Conservation (phyloP, 2,113 vertebrate genomes). For the Erythrolamprus reginae region DNA sequence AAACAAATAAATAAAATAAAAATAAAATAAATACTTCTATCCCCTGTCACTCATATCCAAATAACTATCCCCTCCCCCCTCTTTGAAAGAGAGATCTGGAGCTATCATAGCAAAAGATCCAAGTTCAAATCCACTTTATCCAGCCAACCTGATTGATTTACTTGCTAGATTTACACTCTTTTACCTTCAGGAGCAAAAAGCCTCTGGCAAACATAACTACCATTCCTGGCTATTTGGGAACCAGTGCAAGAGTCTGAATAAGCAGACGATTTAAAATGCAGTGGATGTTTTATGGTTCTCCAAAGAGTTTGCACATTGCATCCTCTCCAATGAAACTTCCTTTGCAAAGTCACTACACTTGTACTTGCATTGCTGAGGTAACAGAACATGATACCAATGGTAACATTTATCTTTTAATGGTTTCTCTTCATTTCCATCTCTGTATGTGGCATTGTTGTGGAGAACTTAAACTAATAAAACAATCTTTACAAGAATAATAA, state of each 20-base stretch:
- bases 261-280: background rate
- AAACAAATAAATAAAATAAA: no score
- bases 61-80: background rate
- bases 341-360: slow-evolving; percentile 2
- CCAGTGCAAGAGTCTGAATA: background rate
- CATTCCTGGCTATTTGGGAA: background rate
- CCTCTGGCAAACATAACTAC: background rate
- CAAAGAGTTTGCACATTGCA: background rate
- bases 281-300: background rate
- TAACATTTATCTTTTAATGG: slow-evolving; percentile 1
- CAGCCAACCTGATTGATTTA: background rate
- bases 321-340: background rate
- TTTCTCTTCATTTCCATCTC: background rate
- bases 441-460: background rate
- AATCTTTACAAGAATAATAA: background rate
- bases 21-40: no score
- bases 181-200: background rate
- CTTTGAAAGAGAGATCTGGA: background rate
- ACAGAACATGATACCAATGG: background rate
- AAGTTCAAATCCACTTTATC: background rate
- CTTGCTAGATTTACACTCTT: background rate
- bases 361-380: slow-evolving; percentile 1
- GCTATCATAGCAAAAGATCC: background rate
- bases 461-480: background rate
- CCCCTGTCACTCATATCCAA: background rate